These are phyloP conservation scores for Subanguina moxae DNA, from an alignment of 1,140 invertebrate genomes.

Conservation along the genomic window DNA sequence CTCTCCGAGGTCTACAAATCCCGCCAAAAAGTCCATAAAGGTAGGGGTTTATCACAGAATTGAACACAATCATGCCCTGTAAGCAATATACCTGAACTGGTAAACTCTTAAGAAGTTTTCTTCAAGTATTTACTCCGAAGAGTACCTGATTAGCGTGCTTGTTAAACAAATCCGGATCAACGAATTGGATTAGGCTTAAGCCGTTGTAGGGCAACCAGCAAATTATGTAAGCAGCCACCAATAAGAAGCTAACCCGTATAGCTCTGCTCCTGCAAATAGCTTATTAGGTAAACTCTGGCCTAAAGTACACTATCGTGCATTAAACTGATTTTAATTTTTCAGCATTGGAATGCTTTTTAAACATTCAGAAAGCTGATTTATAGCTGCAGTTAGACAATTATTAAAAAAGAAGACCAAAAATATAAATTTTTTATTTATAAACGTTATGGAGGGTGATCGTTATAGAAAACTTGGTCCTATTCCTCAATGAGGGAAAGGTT, in stretches of 20 bases:
- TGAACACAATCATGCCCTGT: slow-evolving; percentile 56
- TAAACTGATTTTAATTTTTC: no score
- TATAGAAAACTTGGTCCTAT: background rate
- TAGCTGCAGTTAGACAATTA: background rate
- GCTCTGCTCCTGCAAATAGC: slow-evolving; percentile 50
- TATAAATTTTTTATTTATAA: no score
- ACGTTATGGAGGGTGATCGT: no score
- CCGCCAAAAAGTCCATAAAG: slow-evolving; percentile 52
- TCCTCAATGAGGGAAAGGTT: no score
- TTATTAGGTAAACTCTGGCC: background rate
- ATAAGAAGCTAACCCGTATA: slow-evolving; percentile 54
- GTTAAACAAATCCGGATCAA: slow-evolving; percentile 52
- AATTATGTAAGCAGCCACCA: slow-evolving; percentile 53
- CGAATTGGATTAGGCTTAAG: slow-evolving; percentile 51
- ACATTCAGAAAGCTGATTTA: slow-evolving; percentile 19
- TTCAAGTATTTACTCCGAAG: background rate
- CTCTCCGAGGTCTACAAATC: slow-evolving; percentile 26
- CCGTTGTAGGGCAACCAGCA: slow-evolving; percentile 58
- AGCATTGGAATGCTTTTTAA: no score
- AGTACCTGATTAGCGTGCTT: slow-evolving; percentile 52
- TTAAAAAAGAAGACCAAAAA: background rate
- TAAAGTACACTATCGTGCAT: no score
- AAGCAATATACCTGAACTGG: slow-evolving; percentile 51
- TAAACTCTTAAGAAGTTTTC: background rate
- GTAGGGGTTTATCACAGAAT: slow-evolving; percentile 55